Evolutionary conservation across 1,140 invertebrate genomes (phyloP).

Genomic region (Galleria mellonella): DNA sequence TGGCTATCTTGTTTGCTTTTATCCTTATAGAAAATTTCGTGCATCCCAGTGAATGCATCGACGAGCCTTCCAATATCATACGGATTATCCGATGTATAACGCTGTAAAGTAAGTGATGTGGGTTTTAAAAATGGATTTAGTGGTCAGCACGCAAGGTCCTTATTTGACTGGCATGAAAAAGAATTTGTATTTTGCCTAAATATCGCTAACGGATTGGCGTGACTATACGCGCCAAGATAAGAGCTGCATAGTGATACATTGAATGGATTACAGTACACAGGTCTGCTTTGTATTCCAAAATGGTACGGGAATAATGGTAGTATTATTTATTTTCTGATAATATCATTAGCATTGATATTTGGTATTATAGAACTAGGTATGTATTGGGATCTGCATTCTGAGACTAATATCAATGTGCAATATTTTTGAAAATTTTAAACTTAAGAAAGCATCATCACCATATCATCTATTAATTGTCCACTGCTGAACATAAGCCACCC

Average conservation of each 20-base stretch:
- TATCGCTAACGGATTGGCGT: constrained; percentile 69
- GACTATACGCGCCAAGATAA: constrained; percentile 60
- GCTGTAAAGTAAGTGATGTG: constrained; percentile 42
- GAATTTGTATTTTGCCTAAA: constrained; percentile 70
- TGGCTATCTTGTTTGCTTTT: constrained; percentile 73
- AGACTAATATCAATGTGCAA: too few relatives aligned
- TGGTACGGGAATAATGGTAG: constrained; percentile 15
- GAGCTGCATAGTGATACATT: constrained; percentile 65
- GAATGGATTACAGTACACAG: constrained; percentile 56
- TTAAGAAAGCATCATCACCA: too few relatives aligned
- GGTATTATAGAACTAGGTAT: too few relatives aligned
- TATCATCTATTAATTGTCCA: too few relatives aligned
- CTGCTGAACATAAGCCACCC: too few relatives aligned
- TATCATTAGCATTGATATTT: too few relatives aligned
- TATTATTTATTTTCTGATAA: not conserved
- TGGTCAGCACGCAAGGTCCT: constrained; percentile 24
- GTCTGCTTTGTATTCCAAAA: constrained; percentile 36
- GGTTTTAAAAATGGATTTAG: constrained; percentile 35
- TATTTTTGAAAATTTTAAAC: too few relatives aligned
- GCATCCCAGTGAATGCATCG: constrained; percentile 68
- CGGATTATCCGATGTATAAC: constrained; percentile 65
- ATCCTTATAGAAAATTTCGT: constrained; percentile 74
- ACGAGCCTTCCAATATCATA: constrained; percentile 68
- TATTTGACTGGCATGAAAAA: constrained; percentile 25
- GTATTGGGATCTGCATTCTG: too few relatives aligned